Evolutionary conservation across 1,140 invertebrate species (phyloP).

Genomic region (Halesus radiatus): DNA sequence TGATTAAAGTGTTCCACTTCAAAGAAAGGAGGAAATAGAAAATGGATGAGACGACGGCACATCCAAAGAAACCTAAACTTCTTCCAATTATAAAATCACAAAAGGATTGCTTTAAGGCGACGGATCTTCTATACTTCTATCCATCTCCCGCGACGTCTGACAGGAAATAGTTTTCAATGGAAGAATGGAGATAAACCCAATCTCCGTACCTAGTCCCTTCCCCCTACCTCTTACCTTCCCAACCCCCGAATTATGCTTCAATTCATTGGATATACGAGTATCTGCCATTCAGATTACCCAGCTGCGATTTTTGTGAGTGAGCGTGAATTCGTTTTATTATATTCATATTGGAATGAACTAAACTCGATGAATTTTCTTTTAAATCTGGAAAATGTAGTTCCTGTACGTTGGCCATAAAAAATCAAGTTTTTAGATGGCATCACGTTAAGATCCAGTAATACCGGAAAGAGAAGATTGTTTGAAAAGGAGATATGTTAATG

Average conservation of each 20-base stretch:
- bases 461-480: too few relatives aligned
- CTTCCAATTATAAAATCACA: slow-evolving; percentile 52
- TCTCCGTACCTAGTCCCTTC: neutral
- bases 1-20: neutral
- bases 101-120: slow-evolving; percentile 42
- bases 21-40: neutral
- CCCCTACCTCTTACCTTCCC: too few relatives aligned
- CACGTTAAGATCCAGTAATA: too few relatives aligned
- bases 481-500: too few relatives aligned
- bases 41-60: too few relatives aligned
- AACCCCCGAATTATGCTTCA: neutral
- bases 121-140: slow-evolving; percentile 41
- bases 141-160: slow-evolving; percentile 27
- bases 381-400: too few relatives aligned
- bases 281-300: slow-evolving; percentile 5
- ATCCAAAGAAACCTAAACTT: neutral
- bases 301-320: neutral
- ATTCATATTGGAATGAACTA: too few relatives aligned
- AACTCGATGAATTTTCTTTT: too few relatives aligned
- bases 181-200: slow-evolving; percentile 29
- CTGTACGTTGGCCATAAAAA: too few relatives aligned
- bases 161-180: slow-evolving; percentile 50
- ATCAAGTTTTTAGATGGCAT: too few relatives aligned
- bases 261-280: neutral
- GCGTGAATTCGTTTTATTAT: too few relatives aligned